These are phyloP conservation scores for Alligator mississippiensis DNA, from an alignment of 2,113 vertebrate genomes.

Conservation along the genomic window DNA sequence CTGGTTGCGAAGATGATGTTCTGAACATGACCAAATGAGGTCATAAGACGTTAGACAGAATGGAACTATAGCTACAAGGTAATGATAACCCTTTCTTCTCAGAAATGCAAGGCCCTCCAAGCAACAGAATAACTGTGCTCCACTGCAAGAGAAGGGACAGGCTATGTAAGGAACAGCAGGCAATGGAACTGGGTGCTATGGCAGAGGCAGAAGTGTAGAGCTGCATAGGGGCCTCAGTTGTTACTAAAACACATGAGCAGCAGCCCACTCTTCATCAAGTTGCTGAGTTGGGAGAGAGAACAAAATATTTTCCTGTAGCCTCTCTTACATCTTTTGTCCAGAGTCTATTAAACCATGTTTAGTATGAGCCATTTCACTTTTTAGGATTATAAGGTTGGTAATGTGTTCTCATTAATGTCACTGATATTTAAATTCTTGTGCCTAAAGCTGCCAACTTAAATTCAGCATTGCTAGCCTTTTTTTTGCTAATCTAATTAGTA, in stretches of 20 bases:
- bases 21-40: neutral
- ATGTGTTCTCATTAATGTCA: neutral
- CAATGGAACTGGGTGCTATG: neutral
- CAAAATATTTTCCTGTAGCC: neutral
- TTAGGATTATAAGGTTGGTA: neutral
- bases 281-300: neutral
- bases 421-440: neutral
- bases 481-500: neutral
- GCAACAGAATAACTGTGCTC: neutral
- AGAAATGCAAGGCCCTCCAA: neutral
- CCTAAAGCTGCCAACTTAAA: neutral
- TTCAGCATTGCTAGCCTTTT: neutral
- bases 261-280: neutral
- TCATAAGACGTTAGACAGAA: neutral
- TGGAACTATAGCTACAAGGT: neutral
- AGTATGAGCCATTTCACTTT: neutral
- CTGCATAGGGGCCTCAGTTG: neutral
- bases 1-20: neutral
- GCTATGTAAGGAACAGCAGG: neutral
- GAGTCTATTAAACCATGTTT: neutral
- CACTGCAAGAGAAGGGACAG: neutral
- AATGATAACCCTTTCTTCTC: neutral
- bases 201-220: neutral
- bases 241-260: neutral
- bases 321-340: neutral